Percentiles rank a stretch among this genome's conserved stretches.
phyloP scores from a whole-genome alignment of 1,140 invertebrate genomes.

The Cydia splendana region DNA sequence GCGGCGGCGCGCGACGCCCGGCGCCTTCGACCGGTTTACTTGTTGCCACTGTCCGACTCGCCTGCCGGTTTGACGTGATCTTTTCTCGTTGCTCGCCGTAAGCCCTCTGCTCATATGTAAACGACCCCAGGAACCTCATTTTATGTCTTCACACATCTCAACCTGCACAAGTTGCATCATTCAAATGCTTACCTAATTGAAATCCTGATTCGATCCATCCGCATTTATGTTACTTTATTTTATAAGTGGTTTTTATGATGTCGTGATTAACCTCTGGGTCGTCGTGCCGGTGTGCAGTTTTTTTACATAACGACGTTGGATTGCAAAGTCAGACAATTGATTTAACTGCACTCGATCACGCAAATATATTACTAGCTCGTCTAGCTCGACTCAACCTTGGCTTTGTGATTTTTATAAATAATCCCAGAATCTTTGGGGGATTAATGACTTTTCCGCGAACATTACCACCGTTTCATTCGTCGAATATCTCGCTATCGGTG shows the following conservation, averaged over 20 bases:
- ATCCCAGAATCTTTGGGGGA: conserved; percentile 47
- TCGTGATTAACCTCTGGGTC: conserved; percentile 20
- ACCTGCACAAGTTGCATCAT: conserved; percentile 25
- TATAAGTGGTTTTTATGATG: conserved; percentile 22
- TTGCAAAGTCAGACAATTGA: conserved; percentile 11
- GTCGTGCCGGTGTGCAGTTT: conserved; percentile 17
- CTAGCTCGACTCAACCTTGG: conserved; percentile 54
- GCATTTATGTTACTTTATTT: conserved; percentile 13
- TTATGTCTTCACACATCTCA: conserved; percentile 41
- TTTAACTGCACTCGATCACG: conserved; percentile 15
- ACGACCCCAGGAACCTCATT: conserved; percentile 67
- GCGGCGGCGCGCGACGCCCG: conserved; percentile 50
- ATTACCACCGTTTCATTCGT: conserved; percentile 66
- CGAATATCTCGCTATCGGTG: conserved; percentile 74
- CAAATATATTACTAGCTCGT: conserved; percentile 7
- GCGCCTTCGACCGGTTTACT: conserved; percentile 75
- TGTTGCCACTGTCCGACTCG: conserved; percentile 67
- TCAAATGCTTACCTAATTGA: conserved; percentile 1
- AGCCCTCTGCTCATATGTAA: conserved; percentile 69
- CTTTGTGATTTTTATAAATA: conserved; percentile 48
- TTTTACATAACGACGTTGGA: conserved; percentile 19
- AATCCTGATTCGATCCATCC: neutral
- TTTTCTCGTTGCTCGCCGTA: conserved; percentile 66
- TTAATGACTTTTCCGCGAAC: conserved; percentile 57
- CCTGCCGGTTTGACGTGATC: conserved; percentile 74